Percentiles rank a stretch among this genome's conserved stretches.
These are phyloP conservation scores for Syritta pipiens DNA, from an alignment of 2,888 invertebrate species.

Conservation along the genomic window DNA sequence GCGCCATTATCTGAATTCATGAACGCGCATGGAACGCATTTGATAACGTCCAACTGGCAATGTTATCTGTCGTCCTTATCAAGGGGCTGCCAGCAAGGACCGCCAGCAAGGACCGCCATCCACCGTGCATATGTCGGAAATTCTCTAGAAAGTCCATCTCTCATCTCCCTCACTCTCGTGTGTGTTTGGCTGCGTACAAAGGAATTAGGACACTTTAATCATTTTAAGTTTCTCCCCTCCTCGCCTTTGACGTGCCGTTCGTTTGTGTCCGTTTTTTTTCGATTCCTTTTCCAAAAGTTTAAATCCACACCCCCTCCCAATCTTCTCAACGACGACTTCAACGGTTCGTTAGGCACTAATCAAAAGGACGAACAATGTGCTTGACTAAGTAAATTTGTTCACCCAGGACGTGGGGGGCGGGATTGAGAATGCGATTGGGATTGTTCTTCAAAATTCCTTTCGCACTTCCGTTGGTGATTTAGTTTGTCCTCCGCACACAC, in stretches of 20 bases:
- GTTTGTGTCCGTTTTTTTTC: slow-evolving; percentile 18
- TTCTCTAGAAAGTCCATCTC: neutral
- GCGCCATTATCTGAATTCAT: slow-evolving; percentile 57
- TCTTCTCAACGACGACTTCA: slow-evolving; percentile 56
- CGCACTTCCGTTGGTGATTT: slow-evolving; percentile 58
- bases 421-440: too few species aligned
- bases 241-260: neutral
- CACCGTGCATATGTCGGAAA: slow-evolving; percentile 20
- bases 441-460: slow-evolving; percentile 47
- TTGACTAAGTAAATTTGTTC: slow-evolving; percentile 61
- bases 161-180: neutral
- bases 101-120: neutral
- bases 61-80: slow-evolving; percentile 49
- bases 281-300: slow-evolving; percentile 31
- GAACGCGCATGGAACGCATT: slow-evolving; percentile 49
- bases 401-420: slow-evolving; percentile 8
- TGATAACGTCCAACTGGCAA: slow-evolving; percentile 39
- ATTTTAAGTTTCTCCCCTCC: slow-evolving; percentile 48
- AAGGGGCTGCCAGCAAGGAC: neutral
- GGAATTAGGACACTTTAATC: slow-evolving; percentile 57
- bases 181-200: slow-evolving; percentile 32
- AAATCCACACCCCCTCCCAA: slow-evolving; percentile 35
- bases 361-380: slow-evolving; percentile 61
- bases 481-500: neutral
- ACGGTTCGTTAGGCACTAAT: slow-evolving; percentile 69